A percentile compares a stretch with the other conserved stretches of the same genome.
These are phyloP conservation scores for Capromys pilorides DNA, from an alignment of 2,797 vertebrate genomes.

Conservation along the genomic window DNA sequence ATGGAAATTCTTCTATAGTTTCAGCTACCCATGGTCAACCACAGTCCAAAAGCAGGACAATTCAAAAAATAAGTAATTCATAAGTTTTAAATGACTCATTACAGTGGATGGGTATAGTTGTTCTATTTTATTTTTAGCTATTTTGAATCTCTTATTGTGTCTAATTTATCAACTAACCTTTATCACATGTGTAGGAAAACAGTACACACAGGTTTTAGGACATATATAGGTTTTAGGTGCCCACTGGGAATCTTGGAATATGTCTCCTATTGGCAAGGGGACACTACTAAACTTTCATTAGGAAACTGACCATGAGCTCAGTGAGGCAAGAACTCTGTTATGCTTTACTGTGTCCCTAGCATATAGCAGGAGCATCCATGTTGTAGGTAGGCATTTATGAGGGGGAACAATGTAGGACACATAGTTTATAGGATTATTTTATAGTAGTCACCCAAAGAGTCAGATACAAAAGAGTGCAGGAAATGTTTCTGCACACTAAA, in stretches of 20 bases:
- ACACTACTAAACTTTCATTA: neutral
- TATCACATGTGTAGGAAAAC: neutral
- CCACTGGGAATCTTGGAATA: neutral
- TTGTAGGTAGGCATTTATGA: no score
- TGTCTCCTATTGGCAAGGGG: neutral
- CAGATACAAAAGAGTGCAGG: no score
- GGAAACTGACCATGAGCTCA: neutral
- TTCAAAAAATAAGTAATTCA: neutral
- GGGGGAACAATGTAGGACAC: no score
- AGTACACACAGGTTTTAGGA: neutral
- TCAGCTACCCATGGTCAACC: neutral
- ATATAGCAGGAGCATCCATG: neutral
- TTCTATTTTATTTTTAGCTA: neutral
- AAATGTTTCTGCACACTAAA: no score
- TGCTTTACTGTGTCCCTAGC: neutral
- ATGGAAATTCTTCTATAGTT: neutral
- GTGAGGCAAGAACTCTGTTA: neutral
- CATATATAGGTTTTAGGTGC: neutral
- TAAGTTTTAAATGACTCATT: neutral
- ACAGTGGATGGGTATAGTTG: neutral
- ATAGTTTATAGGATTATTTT: no score
- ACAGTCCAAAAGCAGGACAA: neutral
- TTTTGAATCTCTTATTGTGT: neutral
- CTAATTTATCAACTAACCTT: neutral
- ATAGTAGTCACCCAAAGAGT: no score